These are phyloP conservation scores for Hymenopus coronatus DNA, from an alignment of 2,888 invertebrate genomes.

Conservation along the genomic window DNA sequence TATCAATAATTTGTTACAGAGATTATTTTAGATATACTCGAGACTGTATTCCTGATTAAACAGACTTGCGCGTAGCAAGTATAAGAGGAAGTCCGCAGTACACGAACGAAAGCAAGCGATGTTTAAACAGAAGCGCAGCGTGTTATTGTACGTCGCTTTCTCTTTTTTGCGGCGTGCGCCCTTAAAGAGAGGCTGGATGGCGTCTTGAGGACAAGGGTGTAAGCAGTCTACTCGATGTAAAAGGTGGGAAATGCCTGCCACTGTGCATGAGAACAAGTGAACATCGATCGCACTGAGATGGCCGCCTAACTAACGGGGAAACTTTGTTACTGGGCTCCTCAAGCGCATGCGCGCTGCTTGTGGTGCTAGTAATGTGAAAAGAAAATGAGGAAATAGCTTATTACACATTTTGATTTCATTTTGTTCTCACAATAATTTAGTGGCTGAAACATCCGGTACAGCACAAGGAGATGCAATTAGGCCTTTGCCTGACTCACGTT, in stretches of 20 bases:
- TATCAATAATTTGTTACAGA: too few relatives aligned
- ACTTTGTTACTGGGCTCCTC: not conserved
- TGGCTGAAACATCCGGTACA: not conserved
- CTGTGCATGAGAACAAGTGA: not conserved
- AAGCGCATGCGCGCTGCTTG: not conserved
- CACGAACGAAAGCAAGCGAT: too few relatives aligned
- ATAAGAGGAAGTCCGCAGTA: too few relatives aligned
- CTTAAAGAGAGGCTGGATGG: not conserved
- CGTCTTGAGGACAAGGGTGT: not conserved
- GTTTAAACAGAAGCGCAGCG: too few relatives aligned
- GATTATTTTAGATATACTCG: too few relatives aligned
- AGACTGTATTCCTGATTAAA: too few relatives aligned
- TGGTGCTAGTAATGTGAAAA: not conserved
- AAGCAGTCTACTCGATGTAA: not conserved
- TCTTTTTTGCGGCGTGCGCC: not conserved
- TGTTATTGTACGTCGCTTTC: not conserved
- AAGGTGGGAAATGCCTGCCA: not conserved
- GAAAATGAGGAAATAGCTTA: slow-evolving; percentile 12
- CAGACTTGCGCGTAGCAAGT: too few relatives aligned
- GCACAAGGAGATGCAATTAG: not conserved
- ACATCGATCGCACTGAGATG: not conserved
- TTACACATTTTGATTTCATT: slow-evolving; percentile 2
- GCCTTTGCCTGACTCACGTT: not conserved
- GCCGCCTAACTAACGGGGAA: not conserved
- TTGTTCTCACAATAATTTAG: slow-evolving; percentile 8